Evolutionary conservation across 2,888 invertebrate species (phyloP).

Genomic region (Macrosiphum euphorbiae): DNA sequence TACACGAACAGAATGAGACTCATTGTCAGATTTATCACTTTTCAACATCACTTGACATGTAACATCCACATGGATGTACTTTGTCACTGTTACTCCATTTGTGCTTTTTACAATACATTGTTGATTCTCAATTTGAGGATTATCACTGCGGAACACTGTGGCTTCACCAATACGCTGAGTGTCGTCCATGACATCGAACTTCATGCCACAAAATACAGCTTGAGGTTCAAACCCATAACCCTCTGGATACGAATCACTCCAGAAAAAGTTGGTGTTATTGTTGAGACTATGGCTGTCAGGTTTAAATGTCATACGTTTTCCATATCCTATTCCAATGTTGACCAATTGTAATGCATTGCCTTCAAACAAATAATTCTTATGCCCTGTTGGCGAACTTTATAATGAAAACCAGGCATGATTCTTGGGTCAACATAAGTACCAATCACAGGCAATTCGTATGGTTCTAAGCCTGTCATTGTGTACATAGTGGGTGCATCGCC

Average conservation of each 20-base stretch:
- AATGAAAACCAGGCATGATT: constrained; percentile 81
- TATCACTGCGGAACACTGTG: constrained; percentile 78
- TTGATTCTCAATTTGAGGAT: constrained; percentile 78
- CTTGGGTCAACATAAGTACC: constrained; percentile 82
- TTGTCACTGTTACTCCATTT: constrained; percentile 73
- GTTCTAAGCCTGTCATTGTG: constrained; percentile 77
- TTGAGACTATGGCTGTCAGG: constrained; percentile 75
- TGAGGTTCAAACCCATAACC: constrained; percentile 80
- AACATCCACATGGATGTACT: constrained; percentile 79
- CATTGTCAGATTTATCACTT: constrained; percentile 56
- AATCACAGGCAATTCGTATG: constrained; percentile 79
- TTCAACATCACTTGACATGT: constrained; percentile 77
- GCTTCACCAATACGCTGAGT: constrained; percentile 78
- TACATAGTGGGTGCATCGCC: constrained; percentile 79
- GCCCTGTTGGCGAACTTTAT: constrained; percentile 79
- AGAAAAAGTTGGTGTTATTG: constrained; percentile 76
- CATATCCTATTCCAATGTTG: constrained; percentile 82
- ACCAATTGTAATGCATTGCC: constrained; percentile 77
- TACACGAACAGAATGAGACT: constrained; percentile 77
- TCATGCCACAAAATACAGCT: constrained; percentile 78
- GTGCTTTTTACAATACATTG: constrained; percentile 74
- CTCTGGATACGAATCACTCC: constrained; percentile 83
- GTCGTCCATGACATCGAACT: constrained; percentile 76
- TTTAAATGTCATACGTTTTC: constrained; percentile 81
- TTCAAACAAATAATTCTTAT: constrained; percentile 76